A percentile compares a stretch with the other conserved stretches of the same genome.
Evolutionary conservation across 2,888 invertebrate species (phyloP).

Genomic region (Drosophila lutescens): DNA sequence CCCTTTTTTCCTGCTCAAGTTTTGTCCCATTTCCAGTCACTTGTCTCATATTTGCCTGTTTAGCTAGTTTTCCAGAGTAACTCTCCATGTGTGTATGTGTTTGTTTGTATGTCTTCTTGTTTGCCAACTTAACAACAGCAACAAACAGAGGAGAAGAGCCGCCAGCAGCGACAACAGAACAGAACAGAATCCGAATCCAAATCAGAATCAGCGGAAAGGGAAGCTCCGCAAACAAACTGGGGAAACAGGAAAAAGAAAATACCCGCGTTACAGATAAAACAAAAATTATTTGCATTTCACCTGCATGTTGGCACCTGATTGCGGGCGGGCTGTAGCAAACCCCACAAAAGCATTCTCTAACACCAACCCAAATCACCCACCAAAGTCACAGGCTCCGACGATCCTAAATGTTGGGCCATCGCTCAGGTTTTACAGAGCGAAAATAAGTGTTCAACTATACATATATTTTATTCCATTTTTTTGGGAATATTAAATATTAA

Average conservation of each 20-base stretch:
- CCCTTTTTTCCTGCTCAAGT: constrained; percentile 36
- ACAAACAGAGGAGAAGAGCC: constrained; percentile 25
- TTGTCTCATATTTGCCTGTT: constrained; percentile 57
- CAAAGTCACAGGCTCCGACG: constrained; percentile 4
- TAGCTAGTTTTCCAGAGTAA: constrained; percentile 46
- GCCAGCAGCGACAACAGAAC: constrained; percentile 15
- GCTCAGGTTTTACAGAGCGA: neutral
- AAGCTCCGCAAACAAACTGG: constrained; percentile 20
- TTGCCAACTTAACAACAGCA: constrained; percentile 44
- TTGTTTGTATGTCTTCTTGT: constrained; percentile 18
- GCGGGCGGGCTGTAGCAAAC: constrained; percentile 41
- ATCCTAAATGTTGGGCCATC: constrained; percentile 3
- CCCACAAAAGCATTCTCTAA: neutral
- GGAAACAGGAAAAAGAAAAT: constrained; percentile 28
- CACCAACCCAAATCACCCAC: neutral
- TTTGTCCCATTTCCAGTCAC: constrained; percentile 33
- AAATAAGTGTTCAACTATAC: neutral
- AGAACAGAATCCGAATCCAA: constrained; percentile 2
- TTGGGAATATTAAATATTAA: too few species aligned
- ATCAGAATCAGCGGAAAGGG: constrained; percentile 34
- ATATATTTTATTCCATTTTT: too few species aligned
- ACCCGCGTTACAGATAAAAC: constrained; percentile 61
- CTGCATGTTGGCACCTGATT: constrained; percentile 79
- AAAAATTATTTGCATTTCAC: constrained; percentile 78
- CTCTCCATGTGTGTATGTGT: constrained; percentile 5